Percentiles rank a stretch among this genome's conserved stretches.
Conservation (phyloP, 2,888 invertebrate species). For the Colletes collaris region DNA sequence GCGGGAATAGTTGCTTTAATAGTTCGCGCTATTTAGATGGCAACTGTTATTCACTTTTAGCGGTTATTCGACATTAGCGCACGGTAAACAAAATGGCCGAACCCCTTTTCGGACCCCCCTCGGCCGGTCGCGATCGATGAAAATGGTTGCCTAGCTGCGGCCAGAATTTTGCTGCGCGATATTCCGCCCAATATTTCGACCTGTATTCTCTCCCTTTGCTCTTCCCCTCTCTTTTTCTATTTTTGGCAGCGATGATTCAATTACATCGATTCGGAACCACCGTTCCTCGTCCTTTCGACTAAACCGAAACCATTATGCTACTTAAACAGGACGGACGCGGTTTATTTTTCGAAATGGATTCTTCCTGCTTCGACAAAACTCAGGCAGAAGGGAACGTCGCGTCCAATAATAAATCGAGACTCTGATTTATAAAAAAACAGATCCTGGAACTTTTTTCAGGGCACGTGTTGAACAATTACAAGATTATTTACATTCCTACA, state of each 20-base stretch:
- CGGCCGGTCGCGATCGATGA: slow-evolving; percentile 61
- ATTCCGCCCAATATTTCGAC: slow-evolving; percentile 61
- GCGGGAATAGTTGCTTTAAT: slow-evolving; percentile 17
- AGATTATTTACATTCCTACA: too few relatives aligned
- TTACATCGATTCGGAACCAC: slow-evolving; percentile 39
- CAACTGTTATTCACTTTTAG: slow-evolving; percentile 61
- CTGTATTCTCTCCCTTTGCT: slow-evolving; percentile 32
- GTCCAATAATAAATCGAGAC: too few relatives aligned
- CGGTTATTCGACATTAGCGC: slow-evolving; percentile 61
- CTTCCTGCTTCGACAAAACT: background rate
- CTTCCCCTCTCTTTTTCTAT: slow-evolving; percentile 38
- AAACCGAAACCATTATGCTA: background rate
- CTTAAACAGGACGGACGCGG: background rate
- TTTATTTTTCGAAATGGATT: background rate
- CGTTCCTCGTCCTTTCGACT: background rate
- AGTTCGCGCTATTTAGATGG: slow-evolving; percentile 15
- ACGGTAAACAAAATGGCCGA: slow-evolving; percentile 65
- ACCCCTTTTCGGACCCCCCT: slow-evolving; percentile 58
- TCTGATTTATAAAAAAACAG: too few relatives aligned
- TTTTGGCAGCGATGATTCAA: slow-evolving; percentile 47
- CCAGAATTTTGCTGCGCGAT: slow-evolving; percentile 65
- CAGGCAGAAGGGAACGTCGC: background rate
- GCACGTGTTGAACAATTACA: too few relatives aligned
- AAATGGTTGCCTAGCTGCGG: slow-evolving; percentile 70
- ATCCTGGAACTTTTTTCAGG: too few relatives aligned